Evolutionary conservation across 2,113 vertebrate species (phyloP).

Genomic region (Calidris pygmaea): DNA sequence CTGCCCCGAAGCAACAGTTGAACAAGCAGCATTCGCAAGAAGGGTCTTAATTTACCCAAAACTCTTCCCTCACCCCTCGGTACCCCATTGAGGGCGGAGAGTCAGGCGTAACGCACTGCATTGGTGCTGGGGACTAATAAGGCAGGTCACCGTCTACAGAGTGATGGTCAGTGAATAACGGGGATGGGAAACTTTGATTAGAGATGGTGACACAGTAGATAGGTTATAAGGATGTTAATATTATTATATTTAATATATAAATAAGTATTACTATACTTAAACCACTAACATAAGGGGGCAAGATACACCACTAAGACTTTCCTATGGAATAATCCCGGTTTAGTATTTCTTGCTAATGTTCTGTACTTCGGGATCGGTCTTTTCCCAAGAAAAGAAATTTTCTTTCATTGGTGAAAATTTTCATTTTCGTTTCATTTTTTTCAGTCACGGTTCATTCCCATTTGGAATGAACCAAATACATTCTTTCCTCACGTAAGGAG

Average conservation of each 20-base stretch:
- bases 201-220: not conserved
- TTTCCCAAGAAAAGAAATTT: no score
- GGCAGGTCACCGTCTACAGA: not conserved
- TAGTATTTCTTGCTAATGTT: not conserved
- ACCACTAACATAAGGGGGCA: not conserved
- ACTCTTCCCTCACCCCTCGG: not conserved
- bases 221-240: not conserved
- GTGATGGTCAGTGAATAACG: not conserved
- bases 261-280: not conserved
- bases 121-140: not conserved
- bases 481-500: not conserved
- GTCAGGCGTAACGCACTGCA: not conserved
- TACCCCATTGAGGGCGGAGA: not conserved
- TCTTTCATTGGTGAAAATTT: no score
- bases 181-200: not conserved
- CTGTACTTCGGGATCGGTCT: not conserved
- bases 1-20: not conserved
- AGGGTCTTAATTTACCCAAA: not conserved
- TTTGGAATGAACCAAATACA: not conserved
- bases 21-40: not conserved
- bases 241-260: not conserved
- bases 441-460: no score
- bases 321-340: not conserved
- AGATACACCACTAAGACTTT: not conserved
- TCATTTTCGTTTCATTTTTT: no score